Percentiles rank a stretch among this genome's conserved stretches.
Evolutionary conservation across 2,888 invertebrate genomes (phyloP).

Genomic region (Baccha elongata): DNA sequence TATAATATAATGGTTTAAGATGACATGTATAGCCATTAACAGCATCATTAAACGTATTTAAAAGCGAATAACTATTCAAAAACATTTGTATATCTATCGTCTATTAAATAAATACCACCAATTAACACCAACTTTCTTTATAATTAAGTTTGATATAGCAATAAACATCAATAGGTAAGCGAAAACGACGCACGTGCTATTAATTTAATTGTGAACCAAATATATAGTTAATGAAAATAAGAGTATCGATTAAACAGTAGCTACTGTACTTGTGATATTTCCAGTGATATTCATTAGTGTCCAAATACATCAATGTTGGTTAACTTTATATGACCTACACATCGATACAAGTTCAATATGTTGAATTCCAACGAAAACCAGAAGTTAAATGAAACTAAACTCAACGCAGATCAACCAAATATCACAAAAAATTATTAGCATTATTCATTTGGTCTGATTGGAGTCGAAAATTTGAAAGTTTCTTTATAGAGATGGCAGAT

Average conservation of each 20-base stretch:
- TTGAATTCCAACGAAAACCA: not conserved
- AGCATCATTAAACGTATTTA: not conserved
- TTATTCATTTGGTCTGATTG: not conserved
- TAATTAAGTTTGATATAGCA: too few relatives aligned
- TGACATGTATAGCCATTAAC: not conserved
- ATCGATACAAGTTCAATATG: not conserved
- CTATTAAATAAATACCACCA: not conserved
- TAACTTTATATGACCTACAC: not conserved
- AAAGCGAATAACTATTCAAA: not conserved
- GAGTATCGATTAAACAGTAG: not conserved
- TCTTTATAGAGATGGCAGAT: too few relatives aligned
- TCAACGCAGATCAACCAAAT: not conserved
- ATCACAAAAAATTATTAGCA: conserved; percentile 4
- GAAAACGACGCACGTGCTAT: not conserved
- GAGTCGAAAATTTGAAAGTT: not conserved
- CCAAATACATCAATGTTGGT: not conserved
- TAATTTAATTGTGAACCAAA: not conserved
- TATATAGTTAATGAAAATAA: not conserved
- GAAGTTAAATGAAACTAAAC: conserved; percentile 9
- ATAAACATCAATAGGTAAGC: not conserved
- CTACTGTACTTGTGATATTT: not conserved
- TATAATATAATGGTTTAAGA: not conserved
- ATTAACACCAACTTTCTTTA: not conserved
- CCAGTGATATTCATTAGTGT: not conserved
- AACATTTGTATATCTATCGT: not conserved